Conservation (phyloP, 2,113 vertebrate species). For the Silurus asotus region DNA sequence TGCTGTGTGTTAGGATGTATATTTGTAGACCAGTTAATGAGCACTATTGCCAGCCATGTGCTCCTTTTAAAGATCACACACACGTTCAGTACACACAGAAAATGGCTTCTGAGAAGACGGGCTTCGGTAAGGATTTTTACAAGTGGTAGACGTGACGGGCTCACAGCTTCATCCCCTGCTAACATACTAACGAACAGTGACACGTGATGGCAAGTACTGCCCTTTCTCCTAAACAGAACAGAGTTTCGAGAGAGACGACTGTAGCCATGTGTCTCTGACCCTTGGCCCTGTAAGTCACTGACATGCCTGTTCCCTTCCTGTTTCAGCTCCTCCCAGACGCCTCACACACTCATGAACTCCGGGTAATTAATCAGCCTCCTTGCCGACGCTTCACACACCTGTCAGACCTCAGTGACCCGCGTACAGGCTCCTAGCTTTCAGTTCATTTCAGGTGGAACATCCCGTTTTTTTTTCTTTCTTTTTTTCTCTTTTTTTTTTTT, state of each 20-base stretch:
- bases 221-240: neutral
- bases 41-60: neutral
- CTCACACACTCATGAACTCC: constrained; percentile 1
- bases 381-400: constrained; percentile 12
- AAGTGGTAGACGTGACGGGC: neutral
- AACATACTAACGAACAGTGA: constrained; percentile 28
- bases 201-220: constrained; percentile 1
- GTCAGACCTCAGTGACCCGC: constrained; percentile 11
- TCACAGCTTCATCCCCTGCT: neutral
- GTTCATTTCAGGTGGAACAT: constrained; percentile 6
- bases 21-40: neutral
- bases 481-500: no score
- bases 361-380: constrained; percentile 35
- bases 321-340: constrained; percentile 42
- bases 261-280: constrained; percentile 30
- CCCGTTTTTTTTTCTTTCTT: neutral
- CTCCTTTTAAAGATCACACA: neutral
- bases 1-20: no score
- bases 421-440: neutral
- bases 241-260: neutral
- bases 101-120: constrained; percentile 1
- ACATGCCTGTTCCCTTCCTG: constrained; percentile 42
- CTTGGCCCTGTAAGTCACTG: constrained; percentile 29
- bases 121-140: constrained; percentile 12
- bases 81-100: neutral